Percentiles rank a stretch among this genome's conserved stretches.
These are phyloP conservation scores for Oenanthe oenanthe DNA, from an alignment of 2,113 vertebrate species.

Conservation along the genomic window DNA sequence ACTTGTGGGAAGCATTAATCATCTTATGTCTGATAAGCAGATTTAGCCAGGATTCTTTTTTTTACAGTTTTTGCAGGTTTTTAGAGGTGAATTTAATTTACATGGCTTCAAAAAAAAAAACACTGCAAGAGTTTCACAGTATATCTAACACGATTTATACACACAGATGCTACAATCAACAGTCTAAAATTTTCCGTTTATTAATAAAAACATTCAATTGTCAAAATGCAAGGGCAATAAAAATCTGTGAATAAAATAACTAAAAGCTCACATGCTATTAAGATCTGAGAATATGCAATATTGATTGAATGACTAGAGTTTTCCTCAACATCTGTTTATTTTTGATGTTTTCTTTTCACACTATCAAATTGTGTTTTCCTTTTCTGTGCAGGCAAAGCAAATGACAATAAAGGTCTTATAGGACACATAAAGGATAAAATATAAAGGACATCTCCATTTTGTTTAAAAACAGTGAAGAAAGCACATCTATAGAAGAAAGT, in stretches of 20 bases:
- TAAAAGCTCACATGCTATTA: background rate
- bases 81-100: background rate
- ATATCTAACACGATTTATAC: background rate
- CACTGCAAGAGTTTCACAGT: background rate
- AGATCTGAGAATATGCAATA: background rate
- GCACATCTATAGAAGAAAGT: background rate
- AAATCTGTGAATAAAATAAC: background rate
- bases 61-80: background rate
- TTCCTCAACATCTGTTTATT: background rate
- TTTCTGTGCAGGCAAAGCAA: background rate
- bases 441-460: background rate
- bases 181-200: background rate
- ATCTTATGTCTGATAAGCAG: background rate
- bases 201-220: background rate
- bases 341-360: background rate
- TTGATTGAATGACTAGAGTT: constrained; percentile 18
- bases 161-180: background rate
- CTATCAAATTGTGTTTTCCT: background rate
- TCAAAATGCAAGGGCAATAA: background rate
- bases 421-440: background rate
- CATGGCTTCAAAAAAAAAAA: background rate
- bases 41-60: background rate
- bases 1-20: background rate
- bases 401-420: background rate
- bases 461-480: background rate